phyloP scores from a whole-genome alignment of 2,888 invertebrate species.

The Erebia aethiops region DNA sequence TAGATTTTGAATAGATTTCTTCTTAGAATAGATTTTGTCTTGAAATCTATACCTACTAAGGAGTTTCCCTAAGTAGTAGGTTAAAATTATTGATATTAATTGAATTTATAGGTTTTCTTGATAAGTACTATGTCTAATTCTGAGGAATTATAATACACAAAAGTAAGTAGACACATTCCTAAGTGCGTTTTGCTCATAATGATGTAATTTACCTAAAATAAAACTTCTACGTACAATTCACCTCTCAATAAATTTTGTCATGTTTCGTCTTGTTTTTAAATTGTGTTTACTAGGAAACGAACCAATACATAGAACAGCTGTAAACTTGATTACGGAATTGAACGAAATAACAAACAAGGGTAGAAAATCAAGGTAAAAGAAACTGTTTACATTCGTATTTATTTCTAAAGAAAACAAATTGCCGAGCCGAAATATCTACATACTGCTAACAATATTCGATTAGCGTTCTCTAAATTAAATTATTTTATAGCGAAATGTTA shows the following conservation, averaged over 20 bases:
- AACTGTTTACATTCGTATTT: slow-evolving; percentile 56
- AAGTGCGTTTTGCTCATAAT: too few relatives aligned
- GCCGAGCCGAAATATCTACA: background rate
- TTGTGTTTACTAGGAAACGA: slow-evolving; percentile 51
- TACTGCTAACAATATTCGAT: slow-evolving; percentile 2
- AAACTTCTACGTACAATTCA: background rate
- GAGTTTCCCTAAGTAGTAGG: too few relatives aligned
- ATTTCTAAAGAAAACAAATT: slow-evolving; percentile 21
- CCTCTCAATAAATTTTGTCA: background rate
- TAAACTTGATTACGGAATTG: slow-evolving; percentile 71
- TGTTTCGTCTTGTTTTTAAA: slow-evolving; percentile 43
- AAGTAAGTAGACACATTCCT: too few relatives aligned
- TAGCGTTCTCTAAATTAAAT: background rate
- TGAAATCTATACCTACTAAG: too few relatives aligned
- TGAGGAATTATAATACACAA: too few relatives aligned
- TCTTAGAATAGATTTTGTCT: too few relatives aligned
- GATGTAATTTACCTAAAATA: too few relatives aligned
- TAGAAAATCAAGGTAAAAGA: slow-evolving; percentile 66
- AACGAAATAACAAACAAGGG: slow-evolving; percentile 69
- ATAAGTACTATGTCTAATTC: too few relatives aligned
- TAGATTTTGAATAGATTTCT: too few relatives aligned
- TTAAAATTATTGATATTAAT: too few relatives aligned
- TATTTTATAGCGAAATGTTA: background rate
- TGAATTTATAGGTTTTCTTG: too few relatives aligned
- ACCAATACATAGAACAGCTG: slow-evolving; percentile 60